Percentiles rank a stretch among this genome's conserved stretches.
Conservation (phyloP, 2,797 vertebrate species). For the Sebastes kiyomatsui region DNA sequence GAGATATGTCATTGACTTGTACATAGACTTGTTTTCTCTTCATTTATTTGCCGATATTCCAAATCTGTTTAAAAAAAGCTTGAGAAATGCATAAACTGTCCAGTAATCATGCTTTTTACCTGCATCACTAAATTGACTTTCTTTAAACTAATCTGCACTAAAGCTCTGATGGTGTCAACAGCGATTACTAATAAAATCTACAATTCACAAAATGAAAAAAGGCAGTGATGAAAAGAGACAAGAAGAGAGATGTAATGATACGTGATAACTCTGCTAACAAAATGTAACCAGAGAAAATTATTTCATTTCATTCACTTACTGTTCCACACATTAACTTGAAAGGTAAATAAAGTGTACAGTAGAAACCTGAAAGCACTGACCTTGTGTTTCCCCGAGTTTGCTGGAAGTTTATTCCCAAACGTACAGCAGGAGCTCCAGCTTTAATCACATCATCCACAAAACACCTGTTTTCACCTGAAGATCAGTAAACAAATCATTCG, state of each 20-base stretch:
- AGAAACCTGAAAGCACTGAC: not conserved
- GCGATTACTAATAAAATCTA: not conserved
- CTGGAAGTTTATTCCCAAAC: not conserved
- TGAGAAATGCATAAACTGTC: not conserved
- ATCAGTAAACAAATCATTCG: not conserved
- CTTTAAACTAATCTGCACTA: not conserved
- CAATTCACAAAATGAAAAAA: not conserved
- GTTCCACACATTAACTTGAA: not conserved
- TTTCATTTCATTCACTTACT: accelerated
- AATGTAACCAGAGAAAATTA: not conserved
- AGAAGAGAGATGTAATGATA: not conserved
- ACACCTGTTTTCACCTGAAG: not conserved
- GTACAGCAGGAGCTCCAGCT: not conserved
- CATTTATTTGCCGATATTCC: not conserved
- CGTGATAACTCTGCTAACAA: not conserved
- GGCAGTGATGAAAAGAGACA: not conserved
- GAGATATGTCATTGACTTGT: not conserved
- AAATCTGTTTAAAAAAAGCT: not conserved
- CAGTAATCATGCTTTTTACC: not conserved
- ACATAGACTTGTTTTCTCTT: not conserved
- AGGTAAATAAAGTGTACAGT: not conserved
- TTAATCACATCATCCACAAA: not conserved
- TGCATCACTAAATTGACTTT: not conserved
- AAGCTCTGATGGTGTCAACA: not conserved
- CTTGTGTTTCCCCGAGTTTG: not conserved